Evolutionary conservation across 2,888 invertebrate genomes (phyloP).

Genomic region (Callinectes sapidus): DNA sequence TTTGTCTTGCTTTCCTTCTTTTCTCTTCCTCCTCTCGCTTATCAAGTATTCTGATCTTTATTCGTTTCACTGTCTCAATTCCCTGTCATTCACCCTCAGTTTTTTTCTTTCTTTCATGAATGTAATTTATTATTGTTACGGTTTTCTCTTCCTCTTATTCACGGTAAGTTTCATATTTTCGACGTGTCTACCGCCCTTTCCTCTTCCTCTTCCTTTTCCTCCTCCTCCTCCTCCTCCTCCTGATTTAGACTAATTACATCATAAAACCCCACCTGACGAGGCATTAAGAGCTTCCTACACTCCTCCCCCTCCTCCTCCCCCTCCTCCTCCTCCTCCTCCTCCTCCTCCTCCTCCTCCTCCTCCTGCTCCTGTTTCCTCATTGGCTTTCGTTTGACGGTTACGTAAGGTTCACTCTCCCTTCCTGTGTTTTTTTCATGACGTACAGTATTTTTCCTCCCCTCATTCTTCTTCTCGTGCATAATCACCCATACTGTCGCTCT

Average conservation of each 20-base stretch:
- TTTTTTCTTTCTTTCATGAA: not conserved
- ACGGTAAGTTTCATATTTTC: not conserved
- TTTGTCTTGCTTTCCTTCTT: not conserved
- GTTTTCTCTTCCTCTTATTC: not conserved
- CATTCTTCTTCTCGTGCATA: not conserved
- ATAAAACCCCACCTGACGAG: not conserved
- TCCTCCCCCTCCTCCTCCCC: not conserved
- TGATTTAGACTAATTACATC: not conserved
- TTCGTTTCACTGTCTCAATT: not conserved
- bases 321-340: not conserved
- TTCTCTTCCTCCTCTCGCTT: not conserved
- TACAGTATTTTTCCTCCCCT: not conserved
- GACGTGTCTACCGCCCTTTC: not conserved
- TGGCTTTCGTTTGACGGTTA: not conserved
- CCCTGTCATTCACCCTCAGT: not conserved
- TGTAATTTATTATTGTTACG: no score
- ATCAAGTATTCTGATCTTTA: not conserved
- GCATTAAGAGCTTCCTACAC: not conserved
- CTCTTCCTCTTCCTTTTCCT: not conserved
- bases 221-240: not conserved
- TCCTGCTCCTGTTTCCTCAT: not conserved
- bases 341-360: constrained; percentile 11
- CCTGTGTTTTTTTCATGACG: not conserved
- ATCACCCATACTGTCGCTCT: not conserved
- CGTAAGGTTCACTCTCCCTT: constrained; percentile 24